phyloP scores from a whole-genome alignment of 1,140 invertebrate species.

The Parasteatoda tepidariorum region DNA sequence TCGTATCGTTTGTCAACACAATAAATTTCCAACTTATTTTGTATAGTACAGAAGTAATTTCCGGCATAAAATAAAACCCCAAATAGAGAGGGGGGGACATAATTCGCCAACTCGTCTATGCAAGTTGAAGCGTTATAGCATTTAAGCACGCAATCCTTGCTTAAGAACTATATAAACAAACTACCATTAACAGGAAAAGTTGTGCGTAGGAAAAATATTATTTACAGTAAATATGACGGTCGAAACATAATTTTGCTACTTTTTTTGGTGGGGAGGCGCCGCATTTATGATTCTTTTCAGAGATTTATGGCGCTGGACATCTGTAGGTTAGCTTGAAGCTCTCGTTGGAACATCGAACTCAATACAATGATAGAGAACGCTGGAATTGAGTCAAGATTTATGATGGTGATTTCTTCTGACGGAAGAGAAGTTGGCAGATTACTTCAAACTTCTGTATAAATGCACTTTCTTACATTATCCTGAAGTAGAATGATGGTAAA shows the following conservation, averaged over 20 bases:
- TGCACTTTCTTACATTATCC: no score
- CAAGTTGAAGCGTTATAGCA: constrained; percentile 7
- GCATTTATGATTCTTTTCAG: neutral
- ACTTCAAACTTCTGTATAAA: neutral
- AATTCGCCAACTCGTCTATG: neutral
- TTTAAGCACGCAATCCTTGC: constrained; percentile 23
- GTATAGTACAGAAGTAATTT: constrained; percentile 39
- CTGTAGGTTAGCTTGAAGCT: neutral
- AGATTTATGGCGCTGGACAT: neutral
- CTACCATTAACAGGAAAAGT: constrained; percentile 22
- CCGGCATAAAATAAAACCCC: neutral
- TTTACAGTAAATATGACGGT: constrained; percentile 30
- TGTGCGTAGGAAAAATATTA: constrained; percentile 40
- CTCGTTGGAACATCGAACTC: neutral
- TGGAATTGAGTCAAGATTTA: neutral
- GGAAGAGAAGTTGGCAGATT: neutral
- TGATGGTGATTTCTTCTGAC: neutral
- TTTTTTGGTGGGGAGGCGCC: neutral
- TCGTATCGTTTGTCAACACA: no score
- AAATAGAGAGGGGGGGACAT: neutral
- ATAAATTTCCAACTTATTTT: constrained; percentile 20
- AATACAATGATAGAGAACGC: neutral
- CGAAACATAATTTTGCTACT: constrained; percentile 4
- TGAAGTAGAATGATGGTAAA: no score
- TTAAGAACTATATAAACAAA: constrained; percentile 26